These are phyloP conservation scores for Zapornia atra DNA, from an alignment of 2,113 vertebrate genomes.

Conservation along the genomic window DNA sequence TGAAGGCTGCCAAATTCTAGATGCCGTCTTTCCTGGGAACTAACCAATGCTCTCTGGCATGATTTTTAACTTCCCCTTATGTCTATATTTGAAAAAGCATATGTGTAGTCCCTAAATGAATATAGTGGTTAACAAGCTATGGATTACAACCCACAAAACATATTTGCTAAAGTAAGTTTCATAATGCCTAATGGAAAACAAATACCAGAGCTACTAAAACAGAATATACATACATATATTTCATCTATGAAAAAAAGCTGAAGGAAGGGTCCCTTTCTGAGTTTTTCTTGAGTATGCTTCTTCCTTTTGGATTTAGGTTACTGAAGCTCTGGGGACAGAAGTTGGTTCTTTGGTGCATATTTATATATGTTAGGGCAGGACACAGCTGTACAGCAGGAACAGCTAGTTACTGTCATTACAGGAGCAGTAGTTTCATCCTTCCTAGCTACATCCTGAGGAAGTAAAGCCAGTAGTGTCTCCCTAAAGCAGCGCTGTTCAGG, in stretches of 20 bases:
- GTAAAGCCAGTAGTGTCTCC: neutral
- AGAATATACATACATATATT: neutral
- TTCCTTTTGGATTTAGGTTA: neutral
- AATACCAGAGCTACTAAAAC: conserved; percentile 6
- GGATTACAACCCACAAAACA: conserved; percentile 61
- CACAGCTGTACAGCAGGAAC: neutral
- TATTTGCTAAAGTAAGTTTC: conserved; percentile 51
- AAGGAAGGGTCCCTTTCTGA: neutral
- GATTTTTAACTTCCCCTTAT: conserved; percentile 63
- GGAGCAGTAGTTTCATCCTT: neutral
- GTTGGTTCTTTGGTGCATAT: neutral
- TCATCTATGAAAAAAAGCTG: neutral
- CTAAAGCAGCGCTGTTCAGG: neutral
- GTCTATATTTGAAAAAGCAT: conserved; percentile 55
- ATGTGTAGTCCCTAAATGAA: conserved; percentile 50
- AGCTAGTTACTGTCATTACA: neutral
- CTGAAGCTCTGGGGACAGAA: neutral
- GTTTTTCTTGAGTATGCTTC: neutral
- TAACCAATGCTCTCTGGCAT: conserved; percentile 57
- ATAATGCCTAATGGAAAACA: conserved; percentile 57
- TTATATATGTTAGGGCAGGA: neutral
- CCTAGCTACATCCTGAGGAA: neutral
- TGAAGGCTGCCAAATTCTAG: conserved; percentile 49
- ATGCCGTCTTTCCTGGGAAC: conserved; percentile 57
- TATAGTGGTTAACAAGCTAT: conserved; percentile 61